phyloP scores from a whole-genome alignment of 1,140 invertebrate species.

The Drosophila sproati region DNA sequence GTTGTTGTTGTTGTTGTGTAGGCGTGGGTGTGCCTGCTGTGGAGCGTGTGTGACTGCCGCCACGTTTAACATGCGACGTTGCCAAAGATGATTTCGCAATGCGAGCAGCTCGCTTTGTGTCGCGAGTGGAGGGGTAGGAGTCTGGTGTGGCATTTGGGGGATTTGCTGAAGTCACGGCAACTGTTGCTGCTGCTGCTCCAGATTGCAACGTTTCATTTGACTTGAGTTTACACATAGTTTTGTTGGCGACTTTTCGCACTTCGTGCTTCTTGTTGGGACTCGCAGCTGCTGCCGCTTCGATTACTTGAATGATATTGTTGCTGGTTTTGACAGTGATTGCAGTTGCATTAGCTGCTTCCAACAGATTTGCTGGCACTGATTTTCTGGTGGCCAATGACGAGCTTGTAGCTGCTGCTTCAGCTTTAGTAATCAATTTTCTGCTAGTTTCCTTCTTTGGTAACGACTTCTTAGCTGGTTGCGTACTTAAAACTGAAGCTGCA shows the following conservation, averaged over 20 bases:
- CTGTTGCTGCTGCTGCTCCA: background rate
- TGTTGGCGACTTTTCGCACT: background rate
- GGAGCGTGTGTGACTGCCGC: background rate
- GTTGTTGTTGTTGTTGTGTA: background rate
- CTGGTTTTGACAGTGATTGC: background rate
- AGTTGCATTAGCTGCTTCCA: background rate
- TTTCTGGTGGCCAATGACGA: background rate
- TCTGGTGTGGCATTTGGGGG: background rate
- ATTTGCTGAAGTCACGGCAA: background rate
- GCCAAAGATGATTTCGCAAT: background rate
- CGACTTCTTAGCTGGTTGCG: background rate
- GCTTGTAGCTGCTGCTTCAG: background rate
- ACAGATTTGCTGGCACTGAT: background rate
- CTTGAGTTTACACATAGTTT: background rate
- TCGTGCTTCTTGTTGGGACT: background rate
- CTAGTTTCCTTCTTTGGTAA: background rate
- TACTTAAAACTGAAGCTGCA: background rate
- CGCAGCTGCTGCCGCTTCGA: background rate
- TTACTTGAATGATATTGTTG: background rate
- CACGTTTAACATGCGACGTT: background rate
- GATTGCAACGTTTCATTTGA: background rate
- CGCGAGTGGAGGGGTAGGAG: background rate
- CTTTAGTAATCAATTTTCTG: background rate
- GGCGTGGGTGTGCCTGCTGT: background rate
- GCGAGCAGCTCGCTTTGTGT: slow-evolving; percentile 11